Conservation (phyloP, 2,888 invertebrate species). For the Eledona agricola region DNA sequence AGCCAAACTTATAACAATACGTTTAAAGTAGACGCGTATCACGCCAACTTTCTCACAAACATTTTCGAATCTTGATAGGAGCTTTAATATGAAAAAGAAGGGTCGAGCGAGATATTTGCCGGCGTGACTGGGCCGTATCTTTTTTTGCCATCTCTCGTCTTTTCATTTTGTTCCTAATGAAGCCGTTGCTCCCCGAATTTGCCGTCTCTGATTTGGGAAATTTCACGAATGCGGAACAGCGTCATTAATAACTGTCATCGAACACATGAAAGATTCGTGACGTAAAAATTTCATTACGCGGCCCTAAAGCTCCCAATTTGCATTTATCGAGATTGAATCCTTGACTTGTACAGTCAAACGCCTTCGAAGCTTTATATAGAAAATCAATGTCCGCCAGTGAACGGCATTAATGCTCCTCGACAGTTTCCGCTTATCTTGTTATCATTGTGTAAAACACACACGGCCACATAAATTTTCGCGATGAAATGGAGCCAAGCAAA, state of each 20-base stretch:
- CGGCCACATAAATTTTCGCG: conserved; percentile 30
- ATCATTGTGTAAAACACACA: conserved; percentile 31
- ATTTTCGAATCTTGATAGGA: no score
- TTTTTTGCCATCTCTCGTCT: conserved; percentile 1
- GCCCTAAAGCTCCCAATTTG: conserved; percentile 14
- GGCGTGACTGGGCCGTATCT: no score
- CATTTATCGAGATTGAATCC: conserved; percentile 18
- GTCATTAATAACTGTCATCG: conserved; percentile 19
- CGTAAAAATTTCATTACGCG: conserved; percentile 1
- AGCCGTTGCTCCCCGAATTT: conserved; percentile 8
- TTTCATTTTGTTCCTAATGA: conserved; percentile 16
- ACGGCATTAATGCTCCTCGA: conserved; percentile 33
- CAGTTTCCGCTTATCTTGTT: conserved; percentile 38
- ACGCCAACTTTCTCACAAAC: no score
- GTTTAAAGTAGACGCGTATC: no score
- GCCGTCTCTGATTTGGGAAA: no score
- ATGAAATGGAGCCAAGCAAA: conserved; percentile 35
- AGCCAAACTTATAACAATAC: no score
- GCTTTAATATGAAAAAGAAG: no score
- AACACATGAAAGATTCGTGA: not conserved
- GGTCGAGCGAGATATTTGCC: no score
- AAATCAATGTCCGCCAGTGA: conserved; percentile 31
- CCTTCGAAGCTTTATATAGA: conserved; percentile 20
- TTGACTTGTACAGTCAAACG: conserved; percentile 11
- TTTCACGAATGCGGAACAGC: no score